Base-by-base conservation (phyloP, 2,888 invertebrate species). In the Zelleria hepariella region DNA sequence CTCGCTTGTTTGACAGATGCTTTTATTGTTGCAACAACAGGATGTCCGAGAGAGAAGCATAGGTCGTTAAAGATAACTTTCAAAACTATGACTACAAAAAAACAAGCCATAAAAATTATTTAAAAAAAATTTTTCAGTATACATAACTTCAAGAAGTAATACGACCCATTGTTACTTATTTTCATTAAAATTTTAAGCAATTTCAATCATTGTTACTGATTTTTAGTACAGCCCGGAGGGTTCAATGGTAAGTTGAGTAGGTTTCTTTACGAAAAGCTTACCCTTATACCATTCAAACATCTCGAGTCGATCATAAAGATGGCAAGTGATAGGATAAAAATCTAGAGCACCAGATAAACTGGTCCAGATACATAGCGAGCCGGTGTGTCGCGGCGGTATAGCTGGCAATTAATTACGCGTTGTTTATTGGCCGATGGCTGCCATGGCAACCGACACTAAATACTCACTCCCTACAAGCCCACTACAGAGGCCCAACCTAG, bases 341-440 rank as follows among this genome's bases (percentile, higher is more conserved):
- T 56, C 32, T 56, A 32, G 55, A 21, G 21, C 18, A 51, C 8
- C 55, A 21, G 18, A 26, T 26, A 54, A 54, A 54, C 23, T 20
- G 27, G 21, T 18, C 32, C 55, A 56, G 27, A 56, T 56, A 8
- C 55, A 56, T 56, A 42, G 18, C 15, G 10, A 42, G 42, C 54
- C 15, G 24, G n/a, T 32, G 32, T 32, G 27, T 27, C n/a, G 10
- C 24, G 20, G 27, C 27, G 4, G 25, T n/a, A 23, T 26, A 55
- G 59, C 55, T 54, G 59, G 63, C 61, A 60, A 58, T 62, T 60
- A 60, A 58, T 62, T 60, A 62, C 58, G 49, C 57, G 56, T 23
- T 21, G 25, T 27, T 62, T 62, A 61, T 60, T 55, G 48, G 57
- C 56, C n/a, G 53, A 8, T 20, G n/a, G 2, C 10, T 42, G 32